A percentile compares a stretch with the other conserved stretches of the same genome.
Conservation (phyloP, 2,888 invertebrate species). For the Zonitis immaculata region DNA sequence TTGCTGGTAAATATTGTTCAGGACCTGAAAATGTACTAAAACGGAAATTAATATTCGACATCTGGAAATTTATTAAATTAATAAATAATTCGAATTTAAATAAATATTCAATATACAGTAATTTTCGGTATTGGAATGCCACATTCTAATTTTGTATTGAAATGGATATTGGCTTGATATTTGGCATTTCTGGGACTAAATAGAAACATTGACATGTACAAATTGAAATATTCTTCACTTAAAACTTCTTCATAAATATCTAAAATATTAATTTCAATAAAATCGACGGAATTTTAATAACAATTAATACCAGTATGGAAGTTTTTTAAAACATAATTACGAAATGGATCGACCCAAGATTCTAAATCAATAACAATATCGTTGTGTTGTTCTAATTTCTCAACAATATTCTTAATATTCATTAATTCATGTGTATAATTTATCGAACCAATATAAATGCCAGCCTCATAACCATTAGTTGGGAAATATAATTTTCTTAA, state of each 20-base stretch:
- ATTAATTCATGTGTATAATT: conserved; percentile 61
- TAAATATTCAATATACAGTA: conserved; percentile 42
- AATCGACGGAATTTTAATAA: neutral
- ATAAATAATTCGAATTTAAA: neutral
- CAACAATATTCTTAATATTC: conserved; percentile 54
- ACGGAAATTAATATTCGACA: conserved; percentile 60
- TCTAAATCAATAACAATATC: conserved; percentile 54
- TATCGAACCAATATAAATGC: conserved; percentile 62
- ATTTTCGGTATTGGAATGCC: conserved; percentile 58
- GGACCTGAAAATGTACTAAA: conserved; percentile 60
- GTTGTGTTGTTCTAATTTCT: conserved; percentile 52
- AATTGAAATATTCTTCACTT: conserved; percentile 55
- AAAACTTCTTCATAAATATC: conserved; percentile 50
- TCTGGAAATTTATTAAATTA: conserved; percentile 39
- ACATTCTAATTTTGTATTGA: conserved; percentile 57
- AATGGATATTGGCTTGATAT: conserved; percentile 65
- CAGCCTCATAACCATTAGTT: conserved; percentile 58
- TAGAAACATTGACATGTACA: conserved; percentile 64
- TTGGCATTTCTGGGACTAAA: conserved; percentile 65
- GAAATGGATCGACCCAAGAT: conserved; percentile 64
- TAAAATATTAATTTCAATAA: conserved; percentile 28
- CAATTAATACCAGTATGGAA: conserved; percentile 51
- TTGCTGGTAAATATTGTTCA: conserved; percentile 66
- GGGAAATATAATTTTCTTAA: conserved; percentile 61
- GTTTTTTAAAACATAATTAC: conserved; percentile 56